Base-by-base conservation (phyloP, 2,113 vertebrate genomes). In the Tapirus terrestris region DNA sequence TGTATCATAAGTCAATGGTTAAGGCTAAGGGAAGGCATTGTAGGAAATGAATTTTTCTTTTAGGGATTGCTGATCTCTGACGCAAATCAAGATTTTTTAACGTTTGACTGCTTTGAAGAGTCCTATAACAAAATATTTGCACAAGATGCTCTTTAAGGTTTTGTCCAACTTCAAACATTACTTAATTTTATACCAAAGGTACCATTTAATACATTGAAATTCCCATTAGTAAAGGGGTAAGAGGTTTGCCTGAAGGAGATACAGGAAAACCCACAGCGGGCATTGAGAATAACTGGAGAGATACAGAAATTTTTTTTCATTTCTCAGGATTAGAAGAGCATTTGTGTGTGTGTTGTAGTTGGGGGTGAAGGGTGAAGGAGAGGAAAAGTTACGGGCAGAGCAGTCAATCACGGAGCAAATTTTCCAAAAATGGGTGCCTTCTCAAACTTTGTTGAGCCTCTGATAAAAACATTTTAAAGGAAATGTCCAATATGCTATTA, bases 41-140 rank as follows among this genome's bases (percentile, higher is more conserved):
- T 23, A 77, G 27, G 20, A 86, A 77, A 84, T 36, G 2, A 13
- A 12, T 58, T 1, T 31, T 53, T 51, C 60, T 83, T 48, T 72
- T 8, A 65, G 56, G 39, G 6, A 91, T 75, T 84, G 39, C 51
- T 20, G 89, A 81, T 89, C 48, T 7, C n/a, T 73, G 20, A 85
- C 61, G 43, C 67, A 91, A 93, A 89, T 73, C 31, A 91, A 84
- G 48, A 86, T 36, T 84, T 72, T 80, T 48, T 77, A 96, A 63
- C 14, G 56, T n/a, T 51, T 83, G 29, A 36, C 31, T 63, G 39
- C 51, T 90, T 68, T 75, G 48, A 93, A 91, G 45, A 68, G 56
- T 73, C 92, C 18, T 29, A 60, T 31, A n/a, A 61, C 48, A 43
- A 88, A 82, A 79, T 83, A 45, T 94, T 77, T 86, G 60, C 27